Base-by-base conservation (phyloP, 2,797 vertebrate species). In the Lycodopsis pacificus region DNA sequence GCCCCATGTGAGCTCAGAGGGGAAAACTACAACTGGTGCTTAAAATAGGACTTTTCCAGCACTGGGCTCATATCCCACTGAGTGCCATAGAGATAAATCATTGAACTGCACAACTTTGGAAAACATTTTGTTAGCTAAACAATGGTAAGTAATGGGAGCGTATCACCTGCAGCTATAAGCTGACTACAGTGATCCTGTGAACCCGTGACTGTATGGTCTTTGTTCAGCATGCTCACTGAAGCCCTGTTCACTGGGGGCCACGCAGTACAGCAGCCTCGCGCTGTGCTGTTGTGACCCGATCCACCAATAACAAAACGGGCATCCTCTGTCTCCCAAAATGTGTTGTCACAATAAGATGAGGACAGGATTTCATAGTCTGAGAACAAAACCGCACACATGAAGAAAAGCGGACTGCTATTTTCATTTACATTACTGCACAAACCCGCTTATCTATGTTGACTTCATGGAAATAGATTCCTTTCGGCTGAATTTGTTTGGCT, bases 21-120 rank as follows among this genome's bases (percentile, higher is more conserved):
- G 70, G 70, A 79, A 86, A 89, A 83, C 66, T 83, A 74, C 62
- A 77, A 78, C 69, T 62, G 2, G 25, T 57, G 86, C 88, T 79
- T 86, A 84, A 90, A 91, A 90, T 91, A 88, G 79, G 30, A 58
- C 58, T 64, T 82, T 81, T 81, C 64, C 69, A 72, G 53, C 58
- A 76, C 14, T 11, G 4, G 65, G 40, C 61, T 75, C 53, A 1
- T 40, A 48, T 68, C 68, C 59, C 40, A 54, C 25, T 19, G 10
- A 56, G 20, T 44, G 48, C 42, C 34, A 51, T 34, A 77, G 57
- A 86, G 57, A 40, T 65, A 49, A 66, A 20, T 68, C 38, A 54
- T 65, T 81, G 76, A 82, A 68, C 51, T 66, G 40, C 36, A 65
- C 20, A 65, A 71, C 40, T 44, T 49, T 57, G 34, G 34, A 49